Evolutionary conservation across 2,797 vertebrate species (phyloP).

Genomic region (Lophius americanus): DNA sequence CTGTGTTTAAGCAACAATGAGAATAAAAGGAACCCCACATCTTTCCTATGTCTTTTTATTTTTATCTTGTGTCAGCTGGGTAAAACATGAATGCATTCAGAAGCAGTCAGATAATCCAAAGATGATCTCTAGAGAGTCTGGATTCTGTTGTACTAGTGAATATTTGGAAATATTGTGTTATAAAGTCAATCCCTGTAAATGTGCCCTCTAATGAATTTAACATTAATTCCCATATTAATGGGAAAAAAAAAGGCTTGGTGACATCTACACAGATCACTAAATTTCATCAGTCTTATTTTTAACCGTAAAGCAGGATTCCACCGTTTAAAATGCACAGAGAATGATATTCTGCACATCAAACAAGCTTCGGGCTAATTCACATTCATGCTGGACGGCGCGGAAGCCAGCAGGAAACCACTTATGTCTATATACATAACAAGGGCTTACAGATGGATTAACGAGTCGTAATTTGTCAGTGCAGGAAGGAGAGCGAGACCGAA

Average conservation of each 20-base stretch:
- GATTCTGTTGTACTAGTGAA: too few relatives aligned
- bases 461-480: conserved; percentile 3
- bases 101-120: too few relatives aligned
- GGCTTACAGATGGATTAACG: conserved; percentile 2
- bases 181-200: not conserved
- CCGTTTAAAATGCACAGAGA: not conserved
- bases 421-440: conserved; percentile 14
- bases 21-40: too few relatives aligned
- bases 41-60: too few relatives aligned
- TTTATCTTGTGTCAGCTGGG: too few relatives aligned
- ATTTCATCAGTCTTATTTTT: conserved; percentile 1
- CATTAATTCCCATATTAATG: not conserved
- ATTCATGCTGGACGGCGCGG: conserved; percentile 43
- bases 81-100: too few relatives aligned
- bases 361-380: conserved; percentile 45
- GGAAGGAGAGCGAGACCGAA: conserved; percentile 1
- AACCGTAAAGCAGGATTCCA: conserved; percentile 1
- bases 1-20: too few relatives aligned
- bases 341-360: conserved; percentile 60
- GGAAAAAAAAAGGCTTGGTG: not conserved
- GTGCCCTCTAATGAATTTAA: not conserved
- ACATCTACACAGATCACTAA: not conserved
- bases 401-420: conserved; percentile 30
- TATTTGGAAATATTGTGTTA: too few relatives aligned
- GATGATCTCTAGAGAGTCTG: too few relatives aligned